phyloP scores from a whole-genome alignment of 2,113 vertebrate genomes.

The Alouatta palliata region DNA sequence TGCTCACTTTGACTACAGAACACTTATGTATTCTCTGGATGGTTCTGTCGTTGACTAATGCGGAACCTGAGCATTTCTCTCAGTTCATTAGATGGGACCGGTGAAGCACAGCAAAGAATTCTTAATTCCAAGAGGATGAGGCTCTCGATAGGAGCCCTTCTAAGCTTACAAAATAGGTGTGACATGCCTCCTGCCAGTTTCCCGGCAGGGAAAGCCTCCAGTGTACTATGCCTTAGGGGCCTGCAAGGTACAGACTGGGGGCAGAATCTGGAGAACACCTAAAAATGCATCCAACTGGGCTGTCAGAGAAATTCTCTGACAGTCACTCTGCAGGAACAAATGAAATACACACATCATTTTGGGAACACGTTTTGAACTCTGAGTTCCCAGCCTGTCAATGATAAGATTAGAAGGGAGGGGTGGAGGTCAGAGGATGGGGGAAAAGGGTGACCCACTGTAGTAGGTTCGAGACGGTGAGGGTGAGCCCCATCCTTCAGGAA shows the following conservation, averaged over 20 bases:
- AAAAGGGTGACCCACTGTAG: not conserved
- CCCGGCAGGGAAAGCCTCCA: slow-evolving; percentile 33
- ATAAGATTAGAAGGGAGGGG: not conserved
- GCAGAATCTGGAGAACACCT: slow-evolving; percentile 37
- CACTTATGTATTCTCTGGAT: slow-evolving; percentile 45
- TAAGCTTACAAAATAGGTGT: slow-evolving; percentile 55
- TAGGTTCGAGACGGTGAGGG: not conserved
- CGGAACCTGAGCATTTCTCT: not conserved
- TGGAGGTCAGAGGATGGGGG: not conserved
- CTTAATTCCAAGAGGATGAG: slow-evolving; percentile 41
- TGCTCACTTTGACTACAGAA: slow-evolving; percentile 48
- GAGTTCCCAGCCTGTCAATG: not conserved
- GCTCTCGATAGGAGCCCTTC: slow-evolving; percentile 9
- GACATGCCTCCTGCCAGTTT: slow-evolving; percentile 15
- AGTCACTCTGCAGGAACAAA: slow-evolving; percentile 54
- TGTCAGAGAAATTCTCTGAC: slow-evolving; percentile 39
- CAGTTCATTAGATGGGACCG: not conserved
- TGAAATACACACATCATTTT: slow-evolving; percentile 5
- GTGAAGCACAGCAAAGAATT: not conserved
- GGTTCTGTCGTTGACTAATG: slow-evolving; percentile 23
- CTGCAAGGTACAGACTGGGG: not conserved
- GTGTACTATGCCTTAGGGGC: slow-evolving; percentile 35
- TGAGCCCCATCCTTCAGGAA: not conserved
- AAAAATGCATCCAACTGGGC: slow-evolving; percentile 61
- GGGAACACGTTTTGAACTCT: not conserved